phyloP scores from a whole-genome alignment of 2,113 vertebrate genomes.

The Oreochromis aureus region DNA sequence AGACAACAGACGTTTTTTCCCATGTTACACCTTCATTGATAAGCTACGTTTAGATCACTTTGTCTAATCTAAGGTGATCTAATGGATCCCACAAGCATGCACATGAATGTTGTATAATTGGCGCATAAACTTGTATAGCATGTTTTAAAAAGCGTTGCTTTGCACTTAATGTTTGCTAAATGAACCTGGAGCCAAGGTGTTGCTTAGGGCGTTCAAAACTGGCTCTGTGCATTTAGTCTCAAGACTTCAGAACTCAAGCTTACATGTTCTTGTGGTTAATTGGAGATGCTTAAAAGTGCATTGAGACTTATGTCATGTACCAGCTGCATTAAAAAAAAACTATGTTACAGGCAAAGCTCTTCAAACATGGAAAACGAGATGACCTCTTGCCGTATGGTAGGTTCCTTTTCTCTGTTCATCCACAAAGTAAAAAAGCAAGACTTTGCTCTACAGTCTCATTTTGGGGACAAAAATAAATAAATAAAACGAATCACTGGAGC shows the following conservation, averaged over 20 bases:
- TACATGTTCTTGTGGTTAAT: not conserved
- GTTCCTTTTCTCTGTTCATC: conserved; percentile 7
- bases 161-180: not conserved
- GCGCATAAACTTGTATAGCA: conserved; percentile 5
- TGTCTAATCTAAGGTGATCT: not conserved
- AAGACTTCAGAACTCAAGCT: conserved; percentile 1
- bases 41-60: not conserved
- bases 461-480: not conserved
- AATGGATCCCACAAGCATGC: conserved; percentile 4
- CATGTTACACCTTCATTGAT: not conserved
- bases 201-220: conserved; percentile 48
- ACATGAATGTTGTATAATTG: not conserved
- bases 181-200: not conserved
- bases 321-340: not conserved
- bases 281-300: not conserved
- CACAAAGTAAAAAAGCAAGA: not conserved
- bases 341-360: conserved; percentile 84
- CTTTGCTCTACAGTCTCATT: not conserved
- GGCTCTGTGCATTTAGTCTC: conserved; percentile 29
- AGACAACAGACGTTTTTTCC: not conserved
- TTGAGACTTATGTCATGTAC: not conserved
- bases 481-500: not conserved
- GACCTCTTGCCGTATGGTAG: conserved; percentile 90
- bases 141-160: conserved; percentile 12
- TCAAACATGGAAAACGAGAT: conserved; percentile 94